These are phyloP conservation scores for Pseudopodoces humilis DNA, from an alignment of 2,113 vertebrate species.

Conservation along the genomic window DNA sequence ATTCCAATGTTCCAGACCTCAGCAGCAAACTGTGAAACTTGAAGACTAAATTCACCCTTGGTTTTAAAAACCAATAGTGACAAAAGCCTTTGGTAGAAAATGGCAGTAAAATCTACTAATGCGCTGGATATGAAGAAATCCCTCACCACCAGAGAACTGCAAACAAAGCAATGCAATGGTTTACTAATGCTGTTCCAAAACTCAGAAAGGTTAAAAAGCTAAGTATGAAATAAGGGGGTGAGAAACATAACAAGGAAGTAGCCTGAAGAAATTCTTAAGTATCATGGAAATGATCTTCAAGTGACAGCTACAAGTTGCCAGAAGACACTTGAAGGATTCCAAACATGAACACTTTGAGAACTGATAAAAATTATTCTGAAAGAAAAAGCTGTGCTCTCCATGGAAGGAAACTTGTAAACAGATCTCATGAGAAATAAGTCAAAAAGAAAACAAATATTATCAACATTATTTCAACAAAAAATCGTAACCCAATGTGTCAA, in stretches of 20 bases:
- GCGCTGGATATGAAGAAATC: background rate
- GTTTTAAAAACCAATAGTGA: background rate
- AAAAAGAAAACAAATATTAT: background rate
- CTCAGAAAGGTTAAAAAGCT: background rate
- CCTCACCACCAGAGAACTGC: background rate
- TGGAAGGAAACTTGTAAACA: background rate
- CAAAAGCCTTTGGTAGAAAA: background rate
- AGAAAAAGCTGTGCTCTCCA: background rate
- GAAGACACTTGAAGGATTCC: background rate
- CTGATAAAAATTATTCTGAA: background rate
- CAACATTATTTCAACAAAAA: background rate
- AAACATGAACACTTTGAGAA: background rate
- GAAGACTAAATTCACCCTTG: background rate
- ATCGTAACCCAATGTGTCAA: background rate
- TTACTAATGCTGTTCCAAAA: background rate
- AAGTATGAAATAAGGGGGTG: background rate
- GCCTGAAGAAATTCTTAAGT: background rate
- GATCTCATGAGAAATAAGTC: background rate
- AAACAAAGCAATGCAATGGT: background rate
- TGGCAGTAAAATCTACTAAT: background rate
- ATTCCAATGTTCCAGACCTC: background rate
- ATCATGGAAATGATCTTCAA: background rate
- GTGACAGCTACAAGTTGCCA: background rate
- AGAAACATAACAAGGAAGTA: background rate
- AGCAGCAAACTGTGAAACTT: background rate